Evolutionary conservation across 2,888 invertebrate species (phyloP), one percentile per base, ranked within the genome.

Genomic region (Platycheirus rosarum): DNA sequence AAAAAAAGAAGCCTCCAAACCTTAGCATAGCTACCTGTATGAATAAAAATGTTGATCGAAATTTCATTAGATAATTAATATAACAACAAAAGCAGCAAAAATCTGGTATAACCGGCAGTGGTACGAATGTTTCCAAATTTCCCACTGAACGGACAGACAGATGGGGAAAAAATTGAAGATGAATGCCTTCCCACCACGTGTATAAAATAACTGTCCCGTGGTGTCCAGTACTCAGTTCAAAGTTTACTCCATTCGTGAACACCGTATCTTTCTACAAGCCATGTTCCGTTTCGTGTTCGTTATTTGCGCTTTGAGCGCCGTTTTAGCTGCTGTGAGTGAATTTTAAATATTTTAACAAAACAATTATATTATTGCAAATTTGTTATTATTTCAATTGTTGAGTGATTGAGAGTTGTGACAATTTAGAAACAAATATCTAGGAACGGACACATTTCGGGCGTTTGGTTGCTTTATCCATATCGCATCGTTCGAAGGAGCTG

Each of bases 401-500:
- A 51, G n/a, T 82, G 82, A 20, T 42, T 48, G 55, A 37, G 35
- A 63, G 11, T 37, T 35, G 11, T 55, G 13, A 14, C 37, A 11
- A 40, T 37, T 14, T 0, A 20, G 0, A 37, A 23, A 13, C 26
- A 42, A 8, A 46, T 42, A 37, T 84, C 89, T 91, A 93, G 85
- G 92, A 87, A 32, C 94, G 91, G 79, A 93, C 92, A 86, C 95
- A 95, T 89, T 93, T 94, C 86, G 92, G 92, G 23, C 93, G 92
- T 87, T 94, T 94, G 26, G 94, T 94, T 63, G 88, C 86, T 14
- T 92, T 92, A 87, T 95, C 95, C 84, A 91, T 89, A 86, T 93
- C 93, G 89, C 95, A 95, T 82, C 94, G 94, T 88, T 95, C 94
- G 80, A 92, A 93, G 0, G 93, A 87, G 86, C 91, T 92, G 87